Base-by-base conservation (phyloP, 1,140 invertebrate species). In the Caenorhabditis tropicalis region DNA sequence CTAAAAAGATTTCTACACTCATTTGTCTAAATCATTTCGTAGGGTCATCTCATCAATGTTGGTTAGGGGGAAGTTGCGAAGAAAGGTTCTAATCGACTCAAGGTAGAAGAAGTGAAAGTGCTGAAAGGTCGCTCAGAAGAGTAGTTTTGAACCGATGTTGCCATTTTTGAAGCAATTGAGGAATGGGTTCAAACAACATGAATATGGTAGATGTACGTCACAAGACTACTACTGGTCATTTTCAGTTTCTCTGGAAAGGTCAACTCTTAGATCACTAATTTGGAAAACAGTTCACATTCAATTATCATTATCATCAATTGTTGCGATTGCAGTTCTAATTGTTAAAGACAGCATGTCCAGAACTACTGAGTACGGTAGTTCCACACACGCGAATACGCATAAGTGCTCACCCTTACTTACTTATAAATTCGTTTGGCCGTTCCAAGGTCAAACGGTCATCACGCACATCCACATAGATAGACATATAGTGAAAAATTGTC, bases 381-480 rank as follows among this genome's bases (percentile, higher is more conserved):
- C 7, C 24, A 15, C 16, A 33, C 7, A 10, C 29, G 24, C 7
- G n/a, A 9, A 27, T 6, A 65, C 15, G 19, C 56, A 65, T 65
- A 21, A 74, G 36, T 74, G 65, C 65, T 74, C 65, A 74, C 36
- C 33, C 65, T 74, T 74, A 46, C n/a, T 24, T 36, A 24, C 21
- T 43, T 36, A 3, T 36, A 15, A 65, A 74, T 43, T 74, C 65
- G 36, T 24, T 74, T 43, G 36, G 36, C 33, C 65, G 36, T 74
- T 74, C 36, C 65, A 74, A 74, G 65, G 65, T 74, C 65, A 74
- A 74, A 74, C 58, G 31, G 31, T 65, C 10, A 33, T 19, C 65
- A 74, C 65, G 7, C 36, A 74, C 36, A 56, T 10, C 6, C 29
- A 36, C 7, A 36, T 31, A 36, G n/a, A 74, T 74, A 74, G 36